Evolutionary conservation across 64 coral and sea anemone species (phyloP), one percentile per base, ranked within the genome.

Genomic region (Actinia equina): DNA sequence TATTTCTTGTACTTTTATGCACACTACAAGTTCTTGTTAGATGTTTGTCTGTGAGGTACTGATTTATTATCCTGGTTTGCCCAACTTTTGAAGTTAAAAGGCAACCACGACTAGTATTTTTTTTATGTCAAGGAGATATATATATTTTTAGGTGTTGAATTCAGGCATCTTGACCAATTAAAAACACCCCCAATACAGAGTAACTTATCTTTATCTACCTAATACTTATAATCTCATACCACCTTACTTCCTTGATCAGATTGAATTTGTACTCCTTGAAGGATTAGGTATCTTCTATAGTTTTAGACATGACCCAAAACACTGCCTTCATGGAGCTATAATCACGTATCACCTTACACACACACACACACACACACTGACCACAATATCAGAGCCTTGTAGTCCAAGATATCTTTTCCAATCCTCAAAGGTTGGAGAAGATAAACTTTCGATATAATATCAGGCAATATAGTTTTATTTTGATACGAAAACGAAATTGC

Each of bases 401-500:
- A 23, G 19, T 74, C 14, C 69, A 74, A 74, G 69, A 11, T 37
- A 74, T 74, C 69, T 25, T 74, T 41, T 74, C 69, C 17, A 30
- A 74, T 30, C 26, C 69, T 41, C 26, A 74, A 14, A 14, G 26
- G 69, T 41, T 26, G 69, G 69, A 74, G 69, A 2, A 74, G 41
- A 74, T 6, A 41, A 10, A 74, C 27, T 41, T 74, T 41, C 41
- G 26, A 42, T 30, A 16, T 30, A 27, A 74, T 14, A 74, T 14
- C 69, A 74, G 69, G 9, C 69, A 3, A 15, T 74, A 30, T 13
- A 15, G 27, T 74, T 9, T 30, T 74, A 14, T 30, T 74, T 74
- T 74, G 69, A 74, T 74, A 74, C 25, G 69, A 65, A 65, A 65
- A 30, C 69, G 25, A 74, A 74, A 74, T 74, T 26, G 69, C 22